Evolutionary conservation across 2,113 vertebrate species (phyloP), one percentile per base, ranked within the genome.

Genomic region (Climacteris rufus): DNA sequence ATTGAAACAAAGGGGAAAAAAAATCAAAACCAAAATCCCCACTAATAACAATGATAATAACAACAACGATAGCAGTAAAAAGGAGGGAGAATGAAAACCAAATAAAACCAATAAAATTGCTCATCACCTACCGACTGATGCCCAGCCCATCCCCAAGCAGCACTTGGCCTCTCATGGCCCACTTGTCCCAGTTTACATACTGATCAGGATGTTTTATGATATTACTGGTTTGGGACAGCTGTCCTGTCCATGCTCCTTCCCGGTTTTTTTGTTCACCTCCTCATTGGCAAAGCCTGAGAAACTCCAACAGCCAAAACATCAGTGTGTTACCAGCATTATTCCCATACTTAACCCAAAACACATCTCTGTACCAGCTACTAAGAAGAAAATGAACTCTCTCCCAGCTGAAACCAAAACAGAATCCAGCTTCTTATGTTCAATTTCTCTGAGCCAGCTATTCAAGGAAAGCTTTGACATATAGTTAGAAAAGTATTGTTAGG

Each of bases 121-220:
- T 66, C 14, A n/a, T 7, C 16, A 24, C 28, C 3, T 0, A 2
- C 19, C 2, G 6, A 21, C 9, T 1, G 0, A 39, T 45, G n/a
- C 20, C 39, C 30, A 47, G 7, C 24, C 24, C n/a, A 35, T 23
- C 20, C 16, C 30, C 53, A 40, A 25, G 61, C 20, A 53, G 24
- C 3, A 14, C 53, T 6, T 33, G 30, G 47, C n/a, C 24, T 22
- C 28, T 53, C 45, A 22, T 31, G 28, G 39, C 13, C 33, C 31
- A 13, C 44, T 57, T 65, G 15, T 22, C n/a, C 17, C 57, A 47
- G 5, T 75, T 60, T 30, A 40, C 20, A 13, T 25, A 25, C 45
- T 45, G 45, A 82, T 16, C n/a, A 40, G 20, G 45, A 53, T 47
- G 16, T 22, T 60, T 39, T 60, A 2, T 53, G 44, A 37, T 81